Base-by-base conservation (phyloP, 2,113 vertebrate genomes). In the Loxodonta africana region DNA sequence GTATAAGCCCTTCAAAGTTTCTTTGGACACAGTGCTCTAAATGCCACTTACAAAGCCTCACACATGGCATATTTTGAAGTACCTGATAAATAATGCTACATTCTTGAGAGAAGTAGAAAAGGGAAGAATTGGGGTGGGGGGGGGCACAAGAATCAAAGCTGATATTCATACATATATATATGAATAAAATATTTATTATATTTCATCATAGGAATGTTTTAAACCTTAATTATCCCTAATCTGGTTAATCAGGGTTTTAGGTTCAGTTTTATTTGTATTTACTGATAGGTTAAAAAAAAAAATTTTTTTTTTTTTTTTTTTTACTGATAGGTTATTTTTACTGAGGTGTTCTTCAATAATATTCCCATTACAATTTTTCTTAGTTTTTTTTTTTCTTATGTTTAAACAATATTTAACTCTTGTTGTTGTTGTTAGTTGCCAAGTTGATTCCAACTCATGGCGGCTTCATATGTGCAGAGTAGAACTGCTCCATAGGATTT, bases 231-330 rank as follows among this genome's bases (percentile, higher is more conserved):
- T 76, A 82, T 83, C 25, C 63, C 44, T 69, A 60, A 28, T 33
- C 30, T 63, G 2, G 11, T 78, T 85, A 46, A 74, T 51, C 57
- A 51, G 65, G 78, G 20, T 90, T 92, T 95, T 89, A 82, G 8
- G 7, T 77, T 85, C 25, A 87, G 23, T 48, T 80, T 89, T 90
- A 76, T 94, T 87, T 86, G 30, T 74, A 86, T 86, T 95, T 93
- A 77, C 60, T 5, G 41, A 71, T 60, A 80, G 48, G 15, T 6
- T 93, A 20, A 37, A 37, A 37, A 37, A 37, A 37, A 37, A 37
- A 37, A 2, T 37, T 37, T 37, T 37, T 37, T 37, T 37, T 37
- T 37, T 37, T 37, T 37, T 37, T 37, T 37, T 67, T 89, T 60
- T 85, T 85, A 76, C 18, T 67, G 53, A 60, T 37, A 80, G 48